phyloP scores from a whole-genome alignment of 2,888 invertebrate genomes.

The Hyposoter didymator region DNA sequence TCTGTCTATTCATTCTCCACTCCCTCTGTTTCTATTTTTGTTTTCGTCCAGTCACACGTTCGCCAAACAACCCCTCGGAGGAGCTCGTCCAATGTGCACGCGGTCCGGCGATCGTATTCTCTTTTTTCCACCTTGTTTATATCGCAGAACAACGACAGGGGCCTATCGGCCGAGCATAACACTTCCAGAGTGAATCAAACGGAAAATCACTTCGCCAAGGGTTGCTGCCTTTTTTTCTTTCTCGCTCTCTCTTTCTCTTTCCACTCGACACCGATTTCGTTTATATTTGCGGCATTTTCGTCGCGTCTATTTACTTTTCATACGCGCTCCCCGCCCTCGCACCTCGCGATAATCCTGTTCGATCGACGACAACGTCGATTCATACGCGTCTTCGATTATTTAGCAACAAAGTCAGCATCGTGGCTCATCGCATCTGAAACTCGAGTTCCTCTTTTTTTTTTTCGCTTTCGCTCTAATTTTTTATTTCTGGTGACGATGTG shows the following conservation, averaged over 20 bases:
- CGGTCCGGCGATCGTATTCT: slow-evolving; percentile 50
- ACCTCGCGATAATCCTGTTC: too few species aligned
- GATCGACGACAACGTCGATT: slow-evolving; percentile 6
- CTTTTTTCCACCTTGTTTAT: slow-evolving; percentile 20
- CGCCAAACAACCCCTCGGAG: slow-evolving; percentile 30
- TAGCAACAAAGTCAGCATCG: neutral
- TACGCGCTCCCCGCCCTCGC: slow-evolving; percentile 2
- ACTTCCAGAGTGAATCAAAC: slow-evolving; percentile 4
- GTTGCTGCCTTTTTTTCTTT: slow-evolving; percentile 10
- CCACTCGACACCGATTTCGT: slow-evolving; percentile 14
- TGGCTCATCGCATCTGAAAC: neutral
- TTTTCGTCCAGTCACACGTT: slow-evolving; percentile 33
- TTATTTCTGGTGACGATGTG: neutral
- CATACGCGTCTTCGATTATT: neutral
- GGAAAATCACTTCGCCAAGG: slow-evolving; percentile 30
- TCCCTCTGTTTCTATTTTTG: slow-evolving; percentile 1
- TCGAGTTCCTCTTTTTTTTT: neutral
- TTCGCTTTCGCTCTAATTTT: neutral
- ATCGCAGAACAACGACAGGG: slow-evolving; percentile 26
- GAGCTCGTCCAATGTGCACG: slow-evolving; percentile 60
- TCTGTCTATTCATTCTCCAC: neutral
- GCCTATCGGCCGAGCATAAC: neutral
- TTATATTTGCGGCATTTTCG: slow-evolving; percentile 54
- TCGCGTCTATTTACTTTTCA: slow-evolving; percentile 47
- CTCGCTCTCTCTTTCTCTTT: neutral